Evolutionary conservation across 2,113 vertebrate genomes (phyloP).

Genomic region (Tylochromis polylepis): DNA sequence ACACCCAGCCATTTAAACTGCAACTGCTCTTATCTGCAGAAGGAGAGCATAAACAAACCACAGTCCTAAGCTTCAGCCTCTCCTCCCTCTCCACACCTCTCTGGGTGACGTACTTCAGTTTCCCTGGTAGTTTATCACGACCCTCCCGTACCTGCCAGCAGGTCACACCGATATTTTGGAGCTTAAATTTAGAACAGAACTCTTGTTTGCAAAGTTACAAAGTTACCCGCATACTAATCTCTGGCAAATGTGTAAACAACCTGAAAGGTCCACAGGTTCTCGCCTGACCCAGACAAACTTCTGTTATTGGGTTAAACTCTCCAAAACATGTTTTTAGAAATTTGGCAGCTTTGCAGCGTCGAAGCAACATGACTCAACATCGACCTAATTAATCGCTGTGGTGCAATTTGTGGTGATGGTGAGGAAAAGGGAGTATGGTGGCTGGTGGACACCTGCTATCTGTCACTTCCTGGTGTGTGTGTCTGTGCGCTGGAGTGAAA

Average conservation of each 20-base stretch:
- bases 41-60: conserved; percentile 41
- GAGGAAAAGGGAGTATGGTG: neutral
- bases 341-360: neutral
- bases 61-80: neutral
- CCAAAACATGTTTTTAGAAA: neutral
- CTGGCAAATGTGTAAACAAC: neutral
- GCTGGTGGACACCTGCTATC: conserved; percentile 9
- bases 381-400: conserved; percentile 14
- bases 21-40: conserved; percentile 56
- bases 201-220: neutral
- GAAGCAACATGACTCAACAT: neutral
- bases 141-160: neutral
- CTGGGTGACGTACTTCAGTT: neutral
- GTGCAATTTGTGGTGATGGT: neutral
- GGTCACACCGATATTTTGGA: neutral
- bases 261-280: neutral
- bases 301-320: neutral
- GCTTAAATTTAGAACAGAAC: neutral
- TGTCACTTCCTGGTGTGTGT: conserved; percentile 5
- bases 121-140: conserved; percentile 5
- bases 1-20: conserved; percentile 34
- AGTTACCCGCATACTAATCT: neutral
- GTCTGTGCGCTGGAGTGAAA: neutral
- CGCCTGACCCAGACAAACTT: neutral
- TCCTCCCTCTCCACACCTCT: neutral